These are phyloP conservation scores for Nothobranchius furzeri DNA, from an alignment of 2,113 vertebrate genomes.

Conservation along the genomic window DNA sequence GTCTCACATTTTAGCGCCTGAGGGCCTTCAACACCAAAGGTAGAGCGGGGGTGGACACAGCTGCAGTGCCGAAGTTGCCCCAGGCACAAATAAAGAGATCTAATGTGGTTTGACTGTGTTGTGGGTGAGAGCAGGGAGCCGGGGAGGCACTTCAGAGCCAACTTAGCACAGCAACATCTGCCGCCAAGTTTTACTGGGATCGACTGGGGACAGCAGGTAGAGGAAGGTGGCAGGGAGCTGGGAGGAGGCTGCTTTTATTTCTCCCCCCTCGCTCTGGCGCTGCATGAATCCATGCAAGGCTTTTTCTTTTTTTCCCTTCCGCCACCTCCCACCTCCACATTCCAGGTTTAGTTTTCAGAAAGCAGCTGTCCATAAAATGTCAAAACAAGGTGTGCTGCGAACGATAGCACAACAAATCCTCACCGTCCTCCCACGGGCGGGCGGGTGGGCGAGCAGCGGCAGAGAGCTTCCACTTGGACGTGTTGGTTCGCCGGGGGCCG, in stretches of 20 bases:
- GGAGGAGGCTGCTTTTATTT: conserved; percentile 70
- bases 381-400: conserved; percentile 85
- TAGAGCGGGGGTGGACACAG: conserved; percentile 92
- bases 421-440: conserved; percentile 20
- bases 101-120: conserved; percentile 88
- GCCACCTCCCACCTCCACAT: conserved; percentile 8
- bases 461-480: conserved; percentile 36
- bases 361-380: conserved; percentile 80
- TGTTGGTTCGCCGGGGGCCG: conserved; percentile 35
- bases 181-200: conserved; percentile 85
- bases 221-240: conserved; percentile 71
- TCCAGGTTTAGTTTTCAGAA: conserved; percentile 84
- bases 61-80: conserved; percentile 91
- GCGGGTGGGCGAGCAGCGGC: background rate
- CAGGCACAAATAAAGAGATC: conserved; percentile 94
- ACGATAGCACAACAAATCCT: conserved; percentile 80
- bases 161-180: conserved; percentile 90
- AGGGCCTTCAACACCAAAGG: conserved; percentile 92
- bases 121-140: conserved; percentile 85
- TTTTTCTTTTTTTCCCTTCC: conserved; percentile 33
- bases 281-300: conserved; percentile 21
- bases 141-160: conserved; percentile 94
- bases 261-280: conserved; percentile 27
- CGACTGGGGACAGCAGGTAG: conserved; percentile 91
- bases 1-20: conserved; percentile 86